phyloP scores from a whole-genome alignment of 2,888 invertebrate species.

The Drosophila buzzatii region DNA sequence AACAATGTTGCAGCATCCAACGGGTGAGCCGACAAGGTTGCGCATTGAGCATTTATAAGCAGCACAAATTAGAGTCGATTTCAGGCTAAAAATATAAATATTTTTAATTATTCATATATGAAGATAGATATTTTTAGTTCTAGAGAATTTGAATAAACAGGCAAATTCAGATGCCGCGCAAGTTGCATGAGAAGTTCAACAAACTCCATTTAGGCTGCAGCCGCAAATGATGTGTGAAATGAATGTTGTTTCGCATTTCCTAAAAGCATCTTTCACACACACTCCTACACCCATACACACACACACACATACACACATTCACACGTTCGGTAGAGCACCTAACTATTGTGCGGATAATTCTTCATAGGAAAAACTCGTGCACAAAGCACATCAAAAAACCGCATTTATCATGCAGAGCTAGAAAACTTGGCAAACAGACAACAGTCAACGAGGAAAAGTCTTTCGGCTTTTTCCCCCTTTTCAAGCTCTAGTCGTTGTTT shows the following conservation, averaged over 20 bases:
- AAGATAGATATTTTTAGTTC: background rate
- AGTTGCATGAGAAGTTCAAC: conserved; percentile 31
- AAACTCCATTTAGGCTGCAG: conserved; percentile 30
- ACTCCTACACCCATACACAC: background rate
- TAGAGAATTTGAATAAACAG: background rate
- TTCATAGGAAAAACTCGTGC: conserved; percentile 20
- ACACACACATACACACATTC: conserved; percentile 9
- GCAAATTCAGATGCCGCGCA: background rate
- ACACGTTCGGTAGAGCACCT: conserved; percentile 18
- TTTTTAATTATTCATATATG: no score
- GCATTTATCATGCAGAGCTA: conserved; percentile 66
- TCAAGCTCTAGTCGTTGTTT: conserved; percentile 26
- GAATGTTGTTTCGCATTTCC: conserved; percentile 29
- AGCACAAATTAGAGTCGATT: background rate
- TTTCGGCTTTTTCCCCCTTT: conserved; percentile 41
- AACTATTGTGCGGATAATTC: conserved; percentile 17
- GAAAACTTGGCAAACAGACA: conserved; percentile 54
- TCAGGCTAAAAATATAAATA: background rate
- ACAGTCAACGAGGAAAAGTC: conserved; percentile 48
- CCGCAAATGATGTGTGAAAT: conserved; percentile 44
- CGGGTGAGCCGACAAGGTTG: background rate
- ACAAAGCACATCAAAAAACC: conserved; percentile 54
- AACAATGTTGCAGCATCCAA: conserved; percentile 21
- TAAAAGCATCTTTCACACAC: conserved; percentile 42
- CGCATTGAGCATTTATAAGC: background rate